Evolutionary conservation across 2,113 vertebrate species (phyloP).

Genomic region (Lonchura striata): DNA sequence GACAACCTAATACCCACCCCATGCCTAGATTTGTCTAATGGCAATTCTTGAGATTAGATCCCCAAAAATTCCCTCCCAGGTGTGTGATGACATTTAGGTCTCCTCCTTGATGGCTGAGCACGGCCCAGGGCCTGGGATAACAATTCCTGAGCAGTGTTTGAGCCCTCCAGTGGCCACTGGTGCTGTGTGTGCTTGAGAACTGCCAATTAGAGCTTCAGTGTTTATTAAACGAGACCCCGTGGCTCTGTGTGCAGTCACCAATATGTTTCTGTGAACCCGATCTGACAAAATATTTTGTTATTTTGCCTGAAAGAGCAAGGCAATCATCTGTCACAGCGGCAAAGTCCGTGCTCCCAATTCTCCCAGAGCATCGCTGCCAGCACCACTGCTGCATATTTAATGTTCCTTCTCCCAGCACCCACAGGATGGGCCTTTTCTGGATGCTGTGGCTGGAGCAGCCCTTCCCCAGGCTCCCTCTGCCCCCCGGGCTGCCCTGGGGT

Average conservation of each 20-base stretch:
- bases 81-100: background rate
- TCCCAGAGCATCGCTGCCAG: background rate
- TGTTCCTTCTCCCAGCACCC: background rate
- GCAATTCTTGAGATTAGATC: background rate
- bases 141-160: background rate
- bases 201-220: background rate
- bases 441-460: background rate
- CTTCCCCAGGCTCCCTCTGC: background rate
- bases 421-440: background rate
- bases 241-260: background rate
- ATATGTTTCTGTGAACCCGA: background rate
- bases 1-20: background rate
- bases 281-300: conserved; percentile 5
- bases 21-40: accelerated
- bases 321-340: background rate
- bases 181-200: background rate
- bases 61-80: background rate
- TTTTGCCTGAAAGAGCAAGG: background rate
- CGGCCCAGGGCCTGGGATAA: background rate
- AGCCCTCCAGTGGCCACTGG: background rate
- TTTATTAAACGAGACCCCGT: background rate
- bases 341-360: background rate
- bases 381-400: background rate
- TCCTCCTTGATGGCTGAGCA: background rate
- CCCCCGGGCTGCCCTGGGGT: accelerated